Evolutionary conservation across 2,888 invertebrate species (phyloP).

Genomic region (Augiades crinisus): DNA sequence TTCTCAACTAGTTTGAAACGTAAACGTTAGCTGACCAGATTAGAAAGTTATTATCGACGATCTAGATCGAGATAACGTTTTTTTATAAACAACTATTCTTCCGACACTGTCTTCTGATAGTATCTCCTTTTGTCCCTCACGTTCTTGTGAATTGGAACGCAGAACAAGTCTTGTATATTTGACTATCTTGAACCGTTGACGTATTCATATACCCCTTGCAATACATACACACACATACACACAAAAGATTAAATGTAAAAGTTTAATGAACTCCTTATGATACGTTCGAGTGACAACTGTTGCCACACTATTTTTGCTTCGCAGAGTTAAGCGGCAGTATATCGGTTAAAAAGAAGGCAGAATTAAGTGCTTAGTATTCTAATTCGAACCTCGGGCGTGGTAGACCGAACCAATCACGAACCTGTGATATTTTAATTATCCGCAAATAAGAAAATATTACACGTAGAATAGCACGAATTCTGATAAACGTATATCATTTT

Average conservation of each 20-base stretch:
- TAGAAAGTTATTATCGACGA: slow-evolving; percentile 68
- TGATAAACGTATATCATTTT: not conserved
- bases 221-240: no score
- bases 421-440: no score
- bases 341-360: no score
- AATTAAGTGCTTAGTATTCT: no score
- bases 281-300: no score
- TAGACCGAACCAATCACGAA: no score
- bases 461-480: not conserved
- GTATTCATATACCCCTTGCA: not conserved
- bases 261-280: no score
- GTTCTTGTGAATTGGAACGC: slow-evolving; percentile 18
- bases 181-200: not conserved
- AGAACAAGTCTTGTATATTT: slow-evolving; percentile 1
- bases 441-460: not conserved
- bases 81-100: slow-evolving; percentile 33
- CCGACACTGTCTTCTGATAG: slow-evolving; percentile 16
- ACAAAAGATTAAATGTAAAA: no score
- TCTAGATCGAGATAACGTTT: slow-evolving; percentile 63
- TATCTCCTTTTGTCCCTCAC: slow-evolving; percentile 20
- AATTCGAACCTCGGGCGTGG: no score
- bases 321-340: no score
- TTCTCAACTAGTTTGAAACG: slow-evolving; percentile 63
- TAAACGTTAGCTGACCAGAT: slow-evolving; percentile 70
- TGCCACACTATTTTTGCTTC: no score